Percentiles rank a stretch among this genome's conserved stretches.
phyloP scores from a whole-genome alignment of 2,113 vertebrate species.

The Myiagra hebetior region DNA sequence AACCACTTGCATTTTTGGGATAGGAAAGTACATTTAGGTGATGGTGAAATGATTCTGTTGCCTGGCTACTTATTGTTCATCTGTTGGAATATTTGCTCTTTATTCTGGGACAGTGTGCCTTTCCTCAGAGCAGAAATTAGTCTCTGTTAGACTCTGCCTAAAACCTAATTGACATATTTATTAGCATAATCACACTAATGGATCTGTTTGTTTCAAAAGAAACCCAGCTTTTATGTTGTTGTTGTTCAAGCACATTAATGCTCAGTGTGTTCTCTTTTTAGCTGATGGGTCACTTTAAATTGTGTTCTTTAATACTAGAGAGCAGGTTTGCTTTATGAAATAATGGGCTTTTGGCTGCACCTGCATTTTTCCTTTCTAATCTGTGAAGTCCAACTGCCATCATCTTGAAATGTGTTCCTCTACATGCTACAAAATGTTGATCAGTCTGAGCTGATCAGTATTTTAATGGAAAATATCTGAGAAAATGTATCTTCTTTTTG shows the following conservation, averaged over 20 bases:
- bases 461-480: background rate
- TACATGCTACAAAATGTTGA: background rate
- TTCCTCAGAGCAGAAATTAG: slow-evolving; percentile 34
- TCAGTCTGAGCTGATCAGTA: background rate
- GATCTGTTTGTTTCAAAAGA: slow-evolving; percentile 15
- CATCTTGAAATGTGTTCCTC: background rate
- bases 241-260: slow-evolving; percentile 10
- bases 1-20: slow-evolving; percentile 15
- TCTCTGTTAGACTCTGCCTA: slow-evolving; percentile 56
- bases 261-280: background rate
- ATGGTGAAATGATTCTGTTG: slow-evolving; percentile 48
- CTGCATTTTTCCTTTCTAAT: background rate
- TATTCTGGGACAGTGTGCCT: background rate
- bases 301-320: background rate
- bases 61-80: slow-evolving; percentile 55
- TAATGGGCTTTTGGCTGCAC: background rate
- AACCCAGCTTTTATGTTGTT: background rate
- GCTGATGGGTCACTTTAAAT: slow-evolving; percentile 8
- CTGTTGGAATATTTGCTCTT: slow-evolving; percentile 39
- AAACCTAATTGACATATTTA: slow-evolving; percentile 39
- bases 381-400: background rate
- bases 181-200: slow-evolving; percentile 38
- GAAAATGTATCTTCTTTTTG: background rate
- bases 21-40: slow-evolving; percentile 5
- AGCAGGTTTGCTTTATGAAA: background rate